These are phyloP conservation scores for Plemyria rubiginata DNA, from an alignment of 2,888 invertebrate genomes.

Conservation along the genomic window DNA sequence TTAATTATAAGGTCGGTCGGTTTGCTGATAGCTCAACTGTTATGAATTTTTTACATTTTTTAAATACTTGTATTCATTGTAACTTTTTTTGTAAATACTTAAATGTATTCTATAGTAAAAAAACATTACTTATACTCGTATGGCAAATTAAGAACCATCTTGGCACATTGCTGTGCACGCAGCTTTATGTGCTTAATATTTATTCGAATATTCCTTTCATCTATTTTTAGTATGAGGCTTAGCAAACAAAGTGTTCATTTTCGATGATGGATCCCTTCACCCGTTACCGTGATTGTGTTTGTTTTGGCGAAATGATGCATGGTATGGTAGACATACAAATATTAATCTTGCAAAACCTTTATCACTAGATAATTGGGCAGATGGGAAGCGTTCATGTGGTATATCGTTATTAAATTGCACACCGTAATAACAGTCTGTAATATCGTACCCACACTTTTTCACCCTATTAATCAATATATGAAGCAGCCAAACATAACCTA, in stretches of 20 bases:
- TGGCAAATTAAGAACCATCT: too few relatives aligned
- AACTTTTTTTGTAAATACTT: too few relatives aligned
- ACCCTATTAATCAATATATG: background rate
- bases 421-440: background rate
- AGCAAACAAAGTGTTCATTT: constrained; percentile 30
- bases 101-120: too few relatives aligned
- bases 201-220: background rate
- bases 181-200: background rate
- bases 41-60: too few relatives aligned
- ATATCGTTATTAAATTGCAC: background rate
- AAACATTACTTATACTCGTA: too few relatives aligned
- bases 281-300: constrained; percentile 34
- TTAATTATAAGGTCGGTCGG: too few relatives aligned
- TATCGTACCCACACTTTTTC: background rate
- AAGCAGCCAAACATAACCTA: background rate
- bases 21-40: too few relatives aligned
- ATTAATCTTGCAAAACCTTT: constrained; percentile 26
- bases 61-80: too few relatives aligned
- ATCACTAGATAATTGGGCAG: background rate
- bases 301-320: constrained; percentile 31
- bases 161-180: too few relatives aligned
- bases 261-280: constrained; percentile 32
- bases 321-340: constrained; percentile 18
- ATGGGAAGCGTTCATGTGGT: background rate
- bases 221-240: constrained; percentile 20